phyloP scores from a whole-genome alignment of 1,140 invertebrate species.

The Xylocopa sonorina region DNA sequence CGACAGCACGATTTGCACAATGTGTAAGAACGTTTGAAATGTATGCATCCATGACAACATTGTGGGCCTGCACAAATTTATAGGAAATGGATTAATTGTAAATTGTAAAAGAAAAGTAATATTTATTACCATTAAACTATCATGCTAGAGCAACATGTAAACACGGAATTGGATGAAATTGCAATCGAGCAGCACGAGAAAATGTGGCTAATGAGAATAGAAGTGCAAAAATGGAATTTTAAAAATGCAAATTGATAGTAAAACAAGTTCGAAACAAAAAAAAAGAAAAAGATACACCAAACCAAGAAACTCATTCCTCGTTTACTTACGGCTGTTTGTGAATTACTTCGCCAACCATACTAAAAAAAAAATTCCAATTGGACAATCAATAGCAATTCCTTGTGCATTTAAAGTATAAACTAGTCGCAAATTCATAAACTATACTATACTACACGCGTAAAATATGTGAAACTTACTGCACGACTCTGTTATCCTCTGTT shows the following conservation, averaged over 20 bases:
- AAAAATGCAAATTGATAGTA: background rate
- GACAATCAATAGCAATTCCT: constrained; percentile 5
- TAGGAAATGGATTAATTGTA: constrained; percentile 40
- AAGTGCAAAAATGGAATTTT: no score
- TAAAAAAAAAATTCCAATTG: constrained; percentile 73
- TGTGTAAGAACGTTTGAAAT: constrained; percentile 94
- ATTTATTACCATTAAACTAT: background rate
- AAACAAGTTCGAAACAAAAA: background rate
- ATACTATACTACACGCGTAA: background rate
- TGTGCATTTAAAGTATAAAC: background rate
- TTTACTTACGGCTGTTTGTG: constrained; percentile 88
- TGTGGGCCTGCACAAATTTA: constrained; percentile 85
- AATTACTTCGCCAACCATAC: constrained; percentile 87
- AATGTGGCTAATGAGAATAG: background rate
- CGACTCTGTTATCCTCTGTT: constrained; percentile 86
- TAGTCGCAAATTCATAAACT: background rate
- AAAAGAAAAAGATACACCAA: background rate
- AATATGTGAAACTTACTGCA: constrained; percentile 84
- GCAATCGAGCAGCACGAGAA: background rate
- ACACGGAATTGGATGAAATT: background rate
- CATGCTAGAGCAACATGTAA: background rate
- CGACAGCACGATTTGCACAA: constrained; percentile 93
- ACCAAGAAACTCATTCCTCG: background rate
- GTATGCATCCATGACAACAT: constrained; percentile 91
- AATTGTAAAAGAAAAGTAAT: background rate